Evolutionary conservation across 2,797 vertebrate species (phyloP).

Genomic region (Chloroceryle amazona): DNA sequence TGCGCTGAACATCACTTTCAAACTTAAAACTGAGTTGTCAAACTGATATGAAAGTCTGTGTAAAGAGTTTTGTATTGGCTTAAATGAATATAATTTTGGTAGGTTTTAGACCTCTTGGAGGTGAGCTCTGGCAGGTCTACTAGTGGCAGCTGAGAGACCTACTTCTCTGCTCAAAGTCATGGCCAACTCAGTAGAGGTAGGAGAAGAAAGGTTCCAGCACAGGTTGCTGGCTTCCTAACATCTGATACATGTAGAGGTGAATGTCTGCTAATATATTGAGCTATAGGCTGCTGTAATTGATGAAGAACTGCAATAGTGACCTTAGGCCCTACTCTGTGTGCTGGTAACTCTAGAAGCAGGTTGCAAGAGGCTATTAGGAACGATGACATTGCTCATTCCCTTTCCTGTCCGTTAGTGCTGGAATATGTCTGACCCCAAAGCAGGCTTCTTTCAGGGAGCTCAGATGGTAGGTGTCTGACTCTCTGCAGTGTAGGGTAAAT

Average conservation of each 20-base stretch:
- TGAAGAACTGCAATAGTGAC: background rate
- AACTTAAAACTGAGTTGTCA: background rate
- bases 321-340: accelerated
- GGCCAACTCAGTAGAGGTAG: background rate
- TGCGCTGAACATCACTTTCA: background rate
- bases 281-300: background rate
- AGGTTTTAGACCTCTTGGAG: background rate
- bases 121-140: background rate
- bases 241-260: background rate
- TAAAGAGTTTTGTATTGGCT: background rate
- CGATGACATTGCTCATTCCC: background rate
- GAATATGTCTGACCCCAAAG: background rate
- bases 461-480: background rate
- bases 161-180: background rate
- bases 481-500: background rate
- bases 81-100: background rate
- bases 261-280: background rate
- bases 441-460: background rate
- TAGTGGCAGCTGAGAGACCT: background rate
- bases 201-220: background rate
- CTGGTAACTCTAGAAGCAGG: background rate
- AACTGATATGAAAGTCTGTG: background rate
- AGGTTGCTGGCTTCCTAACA: background rate
- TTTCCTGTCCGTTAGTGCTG: background rate
- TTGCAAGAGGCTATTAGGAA: background rate